These are phyloP conservation scores for Pteruthius melanotis DNA, from an alignment of 2,113 vertebrate genomes.

Conservation along the genomic window DNA sequence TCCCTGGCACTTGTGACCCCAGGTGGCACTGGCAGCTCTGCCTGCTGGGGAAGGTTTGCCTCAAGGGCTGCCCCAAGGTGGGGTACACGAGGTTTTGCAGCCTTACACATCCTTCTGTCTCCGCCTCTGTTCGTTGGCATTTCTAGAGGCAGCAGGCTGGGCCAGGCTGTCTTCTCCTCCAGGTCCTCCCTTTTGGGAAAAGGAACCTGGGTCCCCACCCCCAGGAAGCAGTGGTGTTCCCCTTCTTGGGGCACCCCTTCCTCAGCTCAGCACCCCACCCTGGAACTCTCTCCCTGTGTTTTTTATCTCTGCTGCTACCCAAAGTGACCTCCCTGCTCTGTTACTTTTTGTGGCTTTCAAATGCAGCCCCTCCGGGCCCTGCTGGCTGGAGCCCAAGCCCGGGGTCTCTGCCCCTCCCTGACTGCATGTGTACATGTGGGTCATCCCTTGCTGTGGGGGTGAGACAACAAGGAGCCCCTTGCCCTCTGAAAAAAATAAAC, in stretches of 20 bases:
- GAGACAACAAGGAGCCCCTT: neutral
- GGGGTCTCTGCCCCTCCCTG: neutral
- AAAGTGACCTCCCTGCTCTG: neutral
- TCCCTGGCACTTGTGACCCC: neutral
- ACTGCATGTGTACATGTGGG: neutral
- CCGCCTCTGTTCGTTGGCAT: neutral
- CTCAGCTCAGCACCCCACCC: neutral
- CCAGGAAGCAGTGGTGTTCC: neutral
- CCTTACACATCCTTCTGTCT: neutral
- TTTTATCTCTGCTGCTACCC: neutral
- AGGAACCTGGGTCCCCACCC: neutral
- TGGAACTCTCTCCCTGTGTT: neutral
- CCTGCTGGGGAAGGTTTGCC: neutral
- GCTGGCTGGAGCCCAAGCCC: neutral
- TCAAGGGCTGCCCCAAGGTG: neutral
- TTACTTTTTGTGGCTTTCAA: neutral
- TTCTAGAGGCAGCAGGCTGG: neutral
- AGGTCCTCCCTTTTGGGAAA: neutral
- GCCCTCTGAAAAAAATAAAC: constrained; percentile 48
- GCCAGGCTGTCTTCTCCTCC: neutral
- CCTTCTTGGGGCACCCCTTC: neutral
- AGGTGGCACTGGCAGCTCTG: neutral
- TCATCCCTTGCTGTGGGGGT: neutral
- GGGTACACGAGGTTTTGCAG: neutral
- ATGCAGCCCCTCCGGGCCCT: neutral